These are phyloP conservation scores for Sialis fuliginosa DNA, from an alignment of 2,888 invertebrate species.

Conservation along the genomic window DNA sequence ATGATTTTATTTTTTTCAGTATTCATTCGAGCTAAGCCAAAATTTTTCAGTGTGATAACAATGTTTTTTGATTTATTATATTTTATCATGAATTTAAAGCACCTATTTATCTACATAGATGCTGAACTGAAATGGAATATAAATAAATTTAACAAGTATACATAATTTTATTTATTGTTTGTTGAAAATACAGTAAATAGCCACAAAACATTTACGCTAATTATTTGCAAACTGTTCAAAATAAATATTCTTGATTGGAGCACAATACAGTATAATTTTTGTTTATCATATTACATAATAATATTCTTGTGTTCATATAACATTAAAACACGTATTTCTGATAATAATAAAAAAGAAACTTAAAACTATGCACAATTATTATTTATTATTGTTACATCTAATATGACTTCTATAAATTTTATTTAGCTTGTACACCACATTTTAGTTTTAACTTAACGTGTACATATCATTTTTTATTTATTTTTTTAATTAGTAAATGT, in stretches of 20 bases:
- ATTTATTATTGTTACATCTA: constrained; percentile 1
- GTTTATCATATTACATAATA: background rate
- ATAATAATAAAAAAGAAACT: constrained; percentile 2
- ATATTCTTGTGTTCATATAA: background rate
- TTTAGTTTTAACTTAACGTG: no score
- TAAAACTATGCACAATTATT: constrained; percentile 5
- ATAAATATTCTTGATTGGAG: background rate
- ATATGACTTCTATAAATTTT: background rate
- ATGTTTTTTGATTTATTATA: no score
- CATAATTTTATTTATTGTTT: constrained; percentile 6
- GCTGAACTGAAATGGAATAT: no score
- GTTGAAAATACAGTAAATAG: constrained; percentile 7
- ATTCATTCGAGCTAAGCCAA: no score
- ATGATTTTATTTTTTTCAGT: no score
- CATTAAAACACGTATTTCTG: background rate
- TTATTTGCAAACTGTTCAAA: background rate
- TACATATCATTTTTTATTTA: no score
- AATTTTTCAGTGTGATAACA: no score
- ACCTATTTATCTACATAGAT: no score
- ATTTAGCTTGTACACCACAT: no score
- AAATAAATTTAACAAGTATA: background rate
- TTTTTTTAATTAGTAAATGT: no score
- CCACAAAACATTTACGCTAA: constrained; percentile 6
- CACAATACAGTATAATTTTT: background rate
- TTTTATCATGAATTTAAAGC: no score